Evolutionary conservation across 1,140 invertebrate species (phyloP).

Genomic region (Glomeris maerens): DNA sequence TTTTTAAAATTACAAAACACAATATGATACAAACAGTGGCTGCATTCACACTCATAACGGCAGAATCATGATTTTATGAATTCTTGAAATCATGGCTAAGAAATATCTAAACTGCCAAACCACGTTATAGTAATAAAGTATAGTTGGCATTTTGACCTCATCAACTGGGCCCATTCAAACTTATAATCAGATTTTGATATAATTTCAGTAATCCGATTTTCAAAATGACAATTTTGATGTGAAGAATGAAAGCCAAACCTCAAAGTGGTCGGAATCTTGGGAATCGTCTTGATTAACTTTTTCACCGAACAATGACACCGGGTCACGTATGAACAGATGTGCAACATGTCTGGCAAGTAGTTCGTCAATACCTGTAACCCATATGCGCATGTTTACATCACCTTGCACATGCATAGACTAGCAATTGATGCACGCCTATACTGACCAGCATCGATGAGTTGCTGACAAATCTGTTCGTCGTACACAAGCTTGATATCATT

Average conservation of each 20-base stretch:
- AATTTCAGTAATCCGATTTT: too few relatives aligned
- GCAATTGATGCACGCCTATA: conserved; percentile 6
- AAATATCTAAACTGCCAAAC: too few relatives aligned
- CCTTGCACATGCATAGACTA: not conserved
- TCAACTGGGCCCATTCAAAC: too few relatives aligned
- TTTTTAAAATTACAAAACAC: not conserved
- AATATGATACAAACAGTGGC: too few relatives aligned
- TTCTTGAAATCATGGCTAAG: too few relatives aligned
- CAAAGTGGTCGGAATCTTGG: conserved; percentile 95
- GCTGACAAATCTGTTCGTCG: conserved; percentile 65
- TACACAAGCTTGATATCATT: conserved; percentile 84
- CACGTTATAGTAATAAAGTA: too few relatives aligned
- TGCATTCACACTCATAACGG: too few relatives aligned
- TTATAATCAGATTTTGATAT: too few relatives aligned
- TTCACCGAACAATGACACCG: conserved; percentile 88
- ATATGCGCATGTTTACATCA: not conserved
- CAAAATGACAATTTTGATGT: too few relatives aligned
- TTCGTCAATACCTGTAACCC: conserved; percentile 57
- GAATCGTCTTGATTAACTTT: conserved; percentile 88
- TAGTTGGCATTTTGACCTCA: too few relatives aligned
- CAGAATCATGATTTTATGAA: too few relatives aligned
- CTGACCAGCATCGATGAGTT: conserved; percentile 57
- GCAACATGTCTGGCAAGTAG: conserved; percentile 86
- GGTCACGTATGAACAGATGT: conserved; percentile 96
- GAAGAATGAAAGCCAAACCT: conserved; percentile 46